These are phyloP conservation scores for Diploscapter pachys DNA, from an alignment of 1,140 invertebrate species.

Conservation along the genomic window DNA sequence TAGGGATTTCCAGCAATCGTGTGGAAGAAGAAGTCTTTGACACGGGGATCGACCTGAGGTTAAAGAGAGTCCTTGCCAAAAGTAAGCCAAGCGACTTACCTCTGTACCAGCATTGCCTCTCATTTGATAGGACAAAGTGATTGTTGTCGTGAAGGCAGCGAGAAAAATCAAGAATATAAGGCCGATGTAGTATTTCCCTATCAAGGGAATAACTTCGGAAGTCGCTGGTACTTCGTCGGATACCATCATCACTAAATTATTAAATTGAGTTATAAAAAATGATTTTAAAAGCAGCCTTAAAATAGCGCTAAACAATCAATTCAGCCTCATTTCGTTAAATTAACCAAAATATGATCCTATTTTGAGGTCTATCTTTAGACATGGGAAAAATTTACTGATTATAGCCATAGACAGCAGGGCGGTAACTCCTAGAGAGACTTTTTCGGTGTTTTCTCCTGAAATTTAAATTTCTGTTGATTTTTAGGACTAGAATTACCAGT, in stretches of 20 bases:
- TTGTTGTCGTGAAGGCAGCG: conserved; percentile 51
- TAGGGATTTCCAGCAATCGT: conserved; percentile 43
- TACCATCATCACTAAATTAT: conserved; percentile 48
- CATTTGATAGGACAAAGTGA: conserved; percentile 51
- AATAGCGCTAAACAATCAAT: not conserved
- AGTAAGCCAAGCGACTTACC: not conserved
- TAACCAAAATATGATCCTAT: not conserved
- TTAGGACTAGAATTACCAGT: conserved; percentile 24
- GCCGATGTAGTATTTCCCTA: conserved; percentile 53
- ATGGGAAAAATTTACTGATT: conserved; percentile 33
- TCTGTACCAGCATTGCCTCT: conserved; percentile 46
- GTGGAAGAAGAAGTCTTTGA: conserved; percentile 48
- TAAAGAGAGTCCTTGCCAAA: not conserved
- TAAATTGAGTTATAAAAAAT: not conserved
- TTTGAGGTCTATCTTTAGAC: not conserved
- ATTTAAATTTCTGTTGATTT: no score
- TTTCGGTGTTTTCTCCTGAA: conserved; percentile 44
- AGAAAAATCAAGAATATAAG: conserved; percentile 52
- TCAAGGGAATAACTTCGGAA: conserved; percentile 50
- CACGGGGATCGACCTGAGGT: conserved; percentile 36
- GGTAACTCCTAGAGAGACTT: conserved; percentile 48
- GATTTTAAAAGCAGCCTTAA: not conserved
- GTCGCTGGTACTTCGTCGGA: conserved; percentile 53
- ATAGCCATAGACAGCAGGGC: conserved; percentile 51
- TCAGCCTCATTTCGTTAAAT: conserved; percentile 12